These are phyloP conservation scores for Drosophila rhopaloa DNA, from an alignment of 1,140 invertebrate genomes.

Conservation along the genomic window DNA sequence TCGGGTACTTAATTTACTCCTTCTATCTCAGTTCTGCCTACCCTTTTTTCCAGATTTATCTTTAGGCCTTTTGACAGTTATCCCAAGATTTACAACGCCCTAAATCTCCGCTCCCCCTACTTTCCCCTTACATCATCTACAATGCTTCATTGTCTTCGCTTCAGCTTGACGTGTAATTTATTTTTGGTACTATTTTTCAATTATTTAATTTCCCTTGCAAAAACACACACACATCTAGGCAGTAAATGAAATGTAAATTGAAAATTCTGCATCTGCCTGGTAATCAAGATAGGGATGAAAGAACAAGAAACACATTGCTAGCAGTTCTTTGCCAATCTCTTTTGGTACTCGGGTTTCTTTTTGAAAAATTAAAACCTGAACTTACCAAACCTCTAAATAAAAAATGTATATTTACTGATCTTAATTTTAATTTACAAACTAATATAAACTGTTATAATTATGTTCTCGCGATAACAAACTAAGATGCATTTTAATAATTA, in stretches of 20 bases:
- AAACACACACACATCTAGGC: conserved; percentile 24
- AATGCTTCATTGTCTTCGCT: background rate
- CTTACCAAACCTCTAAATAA: too few species aligned
- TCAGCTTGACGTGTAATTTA: conserved; percentile 48
- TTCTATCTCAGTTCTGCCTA: background rate
- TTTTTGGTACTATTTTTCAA: conserved; percentile 53
- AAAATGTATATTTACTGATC: too few species aligned
- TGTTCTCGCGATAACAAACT: too few species aligned
- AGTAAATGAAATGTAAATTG: conserved; percentile 74
- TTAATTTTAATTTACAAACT: too few species aligned
- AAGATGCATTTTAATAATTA: too few species aligned
- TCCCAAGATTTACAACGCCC: conserved; percentile 32
- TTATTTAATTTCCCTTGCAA: conserved; percentile 56
- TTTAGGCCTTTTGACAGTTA: conserved; percentile 10
- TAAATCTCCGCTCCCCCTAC: conserved; percentile 28
- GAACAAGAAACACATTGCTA: conserved; percentile 7
- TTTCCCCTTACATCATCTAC: background rate
- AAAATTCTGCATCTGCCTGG: conserved; percentile 62
- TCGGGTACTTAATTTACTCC: background rate
- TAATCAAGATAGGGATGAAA: conserved; percentile 52
- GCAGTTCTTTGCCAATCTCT: conserved; percentile 1
- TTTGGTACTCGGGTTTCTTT: conserved; percentile 7
- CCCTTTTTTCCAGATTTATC: background rate
- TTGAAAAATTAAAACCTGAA: too few species aligned
- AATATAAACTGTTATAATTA: too few species aligned